Percentiles rank a stretch among this genome's conserved stretches.
Evolutionary conservation across 2,797 vertebrate species (phyloP).

Genomic region (Sebastes nivosus): DNA sequence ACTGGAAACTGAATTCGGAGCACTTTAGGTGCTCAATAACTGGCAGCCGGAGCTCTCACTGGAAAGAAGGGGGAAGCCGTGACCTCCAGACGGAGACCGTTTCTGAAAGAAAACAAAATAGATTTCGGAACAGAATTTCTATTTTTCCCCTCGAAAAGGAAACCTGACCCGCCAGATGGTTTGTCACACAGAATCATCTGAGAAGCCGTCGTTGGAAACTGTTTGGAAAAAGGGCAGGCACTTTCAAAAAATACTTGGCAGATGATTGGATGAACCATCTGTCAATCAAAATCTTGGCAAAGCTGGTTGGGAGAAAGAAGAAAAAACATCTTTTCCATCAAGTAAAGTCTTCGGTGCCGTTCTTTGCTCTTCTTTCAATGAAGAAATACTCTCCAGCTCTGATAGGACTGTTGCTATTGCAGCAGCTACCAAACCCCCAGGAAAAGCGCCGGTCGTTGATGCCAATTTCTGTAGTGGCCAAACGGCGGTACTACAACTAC

Average conservation of each 20-base stretch:
- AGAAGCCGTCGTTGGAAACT: not conserved
- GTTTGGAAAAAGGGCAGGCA: not conserved
- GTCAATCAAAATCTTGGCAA: not conserved
- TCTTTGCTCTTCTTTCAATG: not conserved
- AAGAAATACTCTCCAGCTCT: not conserved
- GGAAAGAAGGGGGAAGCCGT: not conserved
- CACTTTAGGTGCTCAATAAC: not conserved
- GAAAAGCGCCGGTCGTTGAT: too few relatives aligned
- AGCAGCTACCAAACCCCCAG: too few relatives aligned
- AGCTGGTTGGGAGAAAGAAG: not conserved
- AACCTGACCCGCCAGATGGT: not conserved
- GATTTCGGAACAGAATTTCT: not conserved
- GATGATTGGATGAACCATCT: not conserved
- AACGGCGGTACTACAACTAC: too few relatives aligned
- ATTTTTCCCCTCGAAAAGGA: not conserved
- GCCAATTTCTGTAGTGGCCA: too few relatives aligned
- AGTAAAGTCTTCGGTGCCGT: not conserved
- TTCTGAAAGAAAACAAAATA: not conserved
- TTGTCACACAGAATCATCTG: not conserved
- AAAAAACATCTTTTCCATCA: not conserved
- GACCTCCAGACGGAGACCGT: not conserved
- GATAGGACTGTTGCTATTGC: too few relatives aligned
- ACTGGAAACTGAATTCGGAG: conserved; percentile 3
- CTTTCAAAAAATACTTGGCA: not conserved
- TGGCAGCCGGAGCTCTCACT: not conserved